These are phyloP conservation scores for Corythornis madagascariensis DNA, from an alignment of 2,113 vertebrate species.

Conservation along the genomic window DNA sequence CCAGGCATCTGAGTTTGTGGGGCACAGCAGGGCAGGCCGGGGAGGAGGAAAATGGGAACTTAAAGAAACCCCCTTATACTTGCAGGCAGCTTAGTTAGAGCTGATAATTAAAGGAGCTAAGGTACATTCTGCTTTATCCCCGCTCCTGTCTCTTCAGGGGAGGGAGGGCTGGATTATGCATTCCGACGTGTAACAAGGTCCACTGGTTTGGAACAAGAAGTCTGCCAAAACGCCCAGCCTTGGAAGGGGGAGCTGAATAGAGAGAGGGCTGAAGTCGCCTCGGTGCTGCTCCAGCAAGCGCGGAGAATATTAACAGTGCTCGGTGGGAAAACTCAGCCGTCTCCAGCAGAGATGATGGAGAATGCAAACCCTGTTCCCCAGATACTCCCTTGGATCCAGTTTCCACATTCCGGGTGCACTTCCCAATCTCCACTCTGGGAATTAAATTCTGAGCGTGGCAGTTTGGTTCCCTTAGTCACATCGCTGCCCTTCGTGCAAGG, in stretches of 20 bases:
- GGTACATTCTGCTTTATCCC: background rate
- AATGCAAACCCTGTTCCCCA: background rate
- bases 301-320: background rate
- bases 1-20: background rate
- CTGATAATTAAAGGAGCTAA: background rate
- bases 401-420: background rate
- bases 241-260: background rate
- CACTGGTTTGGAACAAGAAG: slow-evolving; percentile 64
- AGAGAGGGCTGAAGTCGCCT: background rate
- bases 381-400: background rate
- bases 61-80: background rate
- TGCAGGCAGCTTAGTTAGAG: background rate
- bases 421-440: background rate
- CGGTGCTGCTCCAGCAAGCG: background rate
- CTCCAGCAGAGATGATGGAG: background rate
- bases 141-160: background rate
- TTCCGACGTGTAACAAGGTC: slow-evolving; percentile 40
- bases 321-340: background rate
- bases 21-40: background rate
- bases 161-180: slow-evolving; percentile 30
- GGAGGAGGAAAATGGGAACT: background rate
- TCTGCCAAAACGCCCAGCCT: slow-evolving; percentile 19
- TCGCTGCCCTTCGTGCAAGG: rapidly evolving
- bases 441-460: background rate
- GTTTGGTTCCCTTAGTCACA: background rate